These are phyloP conservation scores for Scotopteryx bipunctaria DNA, from an alignment of 2,888 invertebrate species.

Conservation along the genomic window DNA sequence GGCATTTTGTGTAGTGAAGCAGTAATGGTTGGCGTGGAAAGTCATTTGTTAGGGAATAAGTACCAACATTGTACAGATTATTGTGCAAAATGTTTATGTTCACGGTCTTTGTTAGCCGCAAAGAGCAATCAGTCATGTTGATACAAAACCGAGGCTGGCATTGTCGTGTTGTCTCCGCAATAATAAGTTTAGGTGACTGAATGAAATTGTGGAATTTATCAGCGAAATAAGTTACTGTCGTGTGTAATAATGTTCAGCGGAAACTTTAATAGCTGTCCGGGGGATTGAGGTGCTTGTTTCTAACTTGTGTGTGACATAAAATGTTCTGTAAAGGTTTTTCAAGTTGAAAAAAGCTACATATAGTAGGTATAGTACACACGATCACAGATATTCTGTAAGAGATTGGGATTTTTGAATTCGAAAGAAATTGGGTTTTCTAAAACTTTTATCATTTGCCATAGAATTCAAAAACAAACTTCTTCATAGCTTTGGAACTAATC, in stretches of 20 bases:
- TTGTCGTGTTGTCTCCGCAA: slow-evolving; percentile 62
- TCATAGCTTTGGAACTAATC: slow-evolving; percentile 8
- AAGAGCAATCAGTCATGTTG: slow-evolving; percentile 77
- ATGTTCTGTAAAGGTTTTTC: slow-evolving; percentile 26
- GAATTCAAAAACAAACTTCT: neutral
- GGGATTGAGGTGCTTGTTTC: slow-evolving; percentile 43
- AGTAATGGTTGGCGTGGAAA: slow-evolving; percentile 38
- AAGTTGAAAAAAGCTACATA: slow-evolving; percentile 13
- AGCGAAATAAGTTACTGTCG: slow-evolving; percentile 62
- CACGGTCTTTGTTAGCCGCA: slow-evolving; percentile 66
- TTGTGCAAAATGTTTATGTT: slow-evolving; percentile 71
- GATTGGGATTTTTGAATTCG: no score
- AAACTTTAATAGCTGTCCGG: slow-evolving; percentile 55
- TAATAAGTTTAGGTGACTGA: slow-evolving; percentile 61
- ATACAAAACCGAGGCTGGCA: slow-evolving; percentile 67
- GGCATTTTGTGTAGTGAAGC: neutral
- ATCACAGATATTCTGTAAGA: no score
- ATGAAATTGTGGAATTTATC: slow-evolving; percentile 63
- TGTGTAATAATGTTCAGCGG: slow-evolving; percentile 53
- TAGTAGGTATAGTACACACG: no score
- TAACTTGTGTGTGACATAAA: slow-evolving; percentile 23
- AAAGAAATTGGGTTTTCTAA: neutral
- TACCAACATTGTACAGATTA: slow-evolving; percentile 46
- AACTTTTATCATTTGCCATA: neutral
- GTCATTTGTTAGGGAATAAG: slow-evolving; percentile 8